A percentile compares a stretch with the other conserved stretches of the same genome.
phyloP scores from a whole-genome alignment of 2,888 invertebrate species.

The Aphidius colemani region DNA sequence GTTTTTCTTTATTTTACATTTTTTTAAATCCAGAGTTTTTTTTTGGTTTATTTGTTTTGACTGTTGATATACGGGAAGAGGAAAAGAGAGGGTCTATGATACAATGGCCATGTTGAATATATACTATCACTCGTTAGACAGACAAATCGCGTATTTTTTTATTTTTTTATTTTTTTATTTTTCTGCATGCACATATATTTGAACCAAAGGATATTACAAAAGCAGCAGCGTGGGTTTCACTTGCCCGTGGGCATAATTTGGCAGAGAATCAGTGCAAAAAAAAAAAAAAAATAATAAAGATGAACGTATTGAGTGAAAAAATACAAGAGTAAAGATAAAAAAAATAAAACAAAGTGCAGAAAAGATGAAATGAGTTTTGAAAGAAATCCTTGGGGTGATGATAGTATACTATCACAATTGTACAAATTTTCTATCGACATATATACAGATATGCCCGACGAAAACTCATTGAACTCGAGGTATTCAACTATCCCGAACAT shows the following conservation, averaged over 20 bases:
- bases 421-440: conserved; percentile 20
- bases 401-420: conserved; percentile 19
- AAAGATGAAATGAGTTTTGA: conserved; percentile 17
- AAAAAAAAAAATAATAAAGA: conserved; percentile 2
- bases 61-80: not conserved
- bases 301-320: conserved; percentile 6
- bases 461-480: conserved; percentile 23
- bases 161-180: too few species aligned
- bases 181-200: not conserved
- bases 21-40: not conserved
- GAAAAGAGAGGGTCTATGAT: not conserved
- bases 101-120: not conserved
- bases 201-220: conserved; percentile 6
- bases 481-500: conserved; percentile 25
- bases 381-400: conserved; percentile 18
- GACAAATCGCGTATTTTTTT: too few species aligned
- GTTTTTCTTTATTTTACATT: not conserved
- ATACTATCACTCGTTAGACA: not conserved
- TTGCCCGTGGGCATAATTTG: conserved; percentile 14
- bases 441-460: conserved; percentile 1
- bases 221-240: conserved; percentile 10
- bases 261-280: not conserved
- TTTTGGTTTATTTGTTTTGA: not conserved
- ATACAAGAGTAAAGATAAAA: conserved; percentile 1
- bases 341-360: conserved; percentile 10